Evolutionary conservation across 2,888 invertebrate genomes (phyloP), one percentile per base, ranked within the genome.

Genomic region (Maniola hyperantus): DNA sequence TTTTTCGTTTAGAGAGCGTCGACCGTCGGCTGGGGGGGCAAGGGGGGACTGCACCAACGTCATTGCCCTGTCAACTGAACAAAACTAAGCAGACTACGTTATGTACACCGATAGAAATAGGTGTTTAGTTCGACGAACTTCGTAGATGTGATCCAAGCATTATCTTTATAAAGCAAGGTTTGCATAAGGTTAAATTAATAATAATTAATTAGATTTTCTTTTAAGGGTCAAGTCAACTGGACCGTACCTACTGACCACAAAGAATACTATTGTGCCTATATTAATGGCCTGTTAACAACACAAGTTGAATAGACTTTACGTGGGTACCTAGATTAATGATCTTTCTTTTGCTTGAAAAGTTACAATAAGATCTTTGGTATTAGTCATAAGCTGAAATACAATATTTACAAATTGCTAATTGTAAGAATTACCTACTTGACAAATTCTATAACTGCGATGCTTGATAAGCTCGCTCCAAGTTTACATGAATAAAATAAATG

Each of bases 11-110:
- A 83, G 88, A 87, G 89, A 89, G 88, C 91, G 91, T 89, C 89
- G 90, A 91, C 90, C 91, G 89, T 78, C 85, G 88, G 85, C 83
- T 83, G 83, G 80, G 82, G 84, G 83, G 85, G 83, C 81, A 75
- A 79, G 81, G 80, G 83, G 76, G 77, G 78, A 78, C 69, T 74
- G 79, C 79, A 81, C 80, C 82, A 83, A 87, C 91, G 90, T 91
- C 91, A 91, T 89, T 90, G 91, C 90, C 91, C 91, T 89, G 90
- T 91, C 91, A 91, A 89, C 90, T 86, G 87, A 88, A 91, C 91
- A 90, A 89, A 89, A 89, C 89, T 89, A 84, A 89, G 87, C 88
- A 89, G 88, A 85, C 89, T 85, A 87, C 83, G 84, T 88, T 85
- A 88, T 86, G 83, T 88, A 81, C 79, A 83, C 82, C 74, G 69